These are phyloP conservation scores for Eilema griseolum DNA, from an alignment of 2,888 invertebrate species.

Conservation along the genomic window DNA sequence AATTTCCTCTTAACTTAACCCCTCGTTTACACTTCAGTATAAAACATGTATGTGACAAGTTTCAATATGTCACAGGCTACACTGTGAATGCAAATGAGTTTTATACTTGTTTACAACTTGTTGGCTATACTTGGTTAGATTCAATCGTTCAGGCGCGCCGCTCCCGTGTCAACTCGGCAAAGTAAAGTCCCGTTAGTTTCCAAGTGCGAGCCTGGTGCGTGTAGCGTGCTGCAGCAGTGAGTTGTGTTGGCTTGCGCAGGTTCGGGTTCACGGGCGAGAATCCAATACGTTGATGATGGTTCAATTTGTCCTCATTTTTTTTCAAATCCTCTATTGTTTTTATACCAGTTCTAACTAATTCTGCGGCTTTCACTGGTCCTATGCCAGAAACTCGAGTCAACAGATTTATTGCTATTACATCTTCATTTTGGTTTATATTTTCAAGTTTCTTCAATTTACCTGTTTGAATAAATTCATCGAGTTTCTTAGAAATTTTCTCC, in stretches of 20 bases:
- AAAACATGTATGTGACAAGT: no score
- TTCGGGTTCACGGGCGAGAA: constrained; percentile 97
- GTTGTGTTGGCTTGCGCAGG: constrained; percentile 85
- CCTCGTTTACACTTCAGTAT: no score
- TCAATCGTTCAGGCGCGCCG: no score
- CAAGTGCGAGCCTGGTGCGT: neutral
- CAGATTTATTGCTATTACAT: constrained; percentile 88
- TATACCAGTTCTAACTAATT: constrained; percentile 90
- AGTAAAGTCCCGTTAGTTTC: neutral
- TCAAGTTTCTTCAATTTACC: constrained; percentile 92
- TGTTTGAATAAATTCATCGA: constrained; percentile 92
- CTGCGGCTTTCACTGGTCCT: constrained; percentile 93
- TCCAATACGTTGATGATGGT: constrained; percentile 91
- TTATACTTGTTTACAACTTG: no score
- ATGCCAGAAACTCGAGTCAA: constrained; percentile 91
- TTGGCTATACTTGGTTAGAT: no score
- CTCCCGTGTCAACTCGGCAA: neutral
- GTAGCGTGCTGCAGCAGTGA: no score
- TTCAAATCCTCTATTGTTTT: constrained; percentile 89
- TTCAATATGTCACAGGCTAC: no score
- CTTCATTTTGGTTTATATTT: no score
- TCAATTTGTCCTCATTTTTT: constrained; percentile 88
- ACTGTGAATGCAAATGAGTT: no score
- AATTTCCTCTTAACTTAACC: no score
- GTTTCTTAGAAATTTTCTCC: constrained; percentile 92